phyloP scores from a whole-genome alignment of 2,797 vertebrate genomes.

The Knipowitschia caucasica region DNA sequence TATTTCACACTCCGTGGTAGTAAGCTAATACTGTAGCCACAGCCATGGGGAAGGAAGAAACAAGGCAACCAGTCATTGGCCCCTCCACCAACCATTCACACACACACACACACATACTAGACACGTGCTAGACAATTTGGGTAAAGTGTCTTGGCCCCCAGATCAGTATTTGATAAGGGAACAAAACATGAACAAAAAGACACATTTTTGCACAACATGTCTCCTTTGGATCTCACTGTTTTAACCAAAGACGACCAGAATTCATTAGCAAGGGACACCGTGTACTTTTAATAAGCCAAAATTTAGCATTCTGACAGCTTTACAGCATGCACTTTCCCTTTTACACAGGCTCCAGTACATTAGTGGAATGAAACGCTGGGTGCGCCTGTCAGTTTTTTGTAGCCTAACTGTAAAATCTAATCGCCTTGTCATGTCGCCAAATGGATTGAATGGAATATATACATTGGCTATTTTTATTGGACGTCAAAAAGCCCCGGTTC shows the following conservation, averaged over 20 bases:
- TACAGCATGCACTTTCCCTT: slow-evolving; percentile 5
- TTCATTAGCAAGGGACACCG: not conserved
- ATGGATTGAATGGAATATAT: slow-evolving; percentile 60
- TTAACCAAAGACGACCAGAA: not conserved
- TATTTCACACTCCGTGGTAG: no score
- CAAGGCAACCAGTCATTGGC: no score
- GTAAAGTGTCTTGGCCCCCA: no score
- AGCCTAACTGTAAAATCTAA: slow-evolving; percentile 64
- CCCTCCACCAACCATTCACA: no score
- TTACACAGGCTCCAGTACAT: slow-evolving; percentile 60
- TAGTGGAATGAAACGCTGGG: slow-evolving; percentile 69
- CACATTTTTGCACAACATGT: not conserved
- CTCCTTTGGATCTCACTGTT: not conserved
- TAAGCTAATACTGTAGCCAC: no score
- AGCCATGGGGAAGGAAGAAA: no score
- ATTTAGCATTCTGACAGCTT: slow-evolving; percentile 23
- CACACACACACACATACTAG: no score
- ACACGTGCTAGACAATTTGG: no score
- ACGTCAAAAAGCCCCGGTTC: slow-evolving; percentile 44
- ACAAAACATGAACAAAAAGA: no score
- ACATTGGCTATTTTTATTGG: slow-evolving; percentile 50
- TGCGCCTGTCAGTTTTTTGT: slow-evolving; percentile 73
- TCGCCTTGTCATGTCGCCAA: slow-evolving; percentile 53
- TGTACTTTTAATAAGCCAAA: not conserved
- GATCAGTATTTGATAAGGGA: no score